These are phyloP conservation scores for Silurus asotus DNA, from an alignment of 2,113 vertebrate species.

Conservation along the genomic window DNA sequence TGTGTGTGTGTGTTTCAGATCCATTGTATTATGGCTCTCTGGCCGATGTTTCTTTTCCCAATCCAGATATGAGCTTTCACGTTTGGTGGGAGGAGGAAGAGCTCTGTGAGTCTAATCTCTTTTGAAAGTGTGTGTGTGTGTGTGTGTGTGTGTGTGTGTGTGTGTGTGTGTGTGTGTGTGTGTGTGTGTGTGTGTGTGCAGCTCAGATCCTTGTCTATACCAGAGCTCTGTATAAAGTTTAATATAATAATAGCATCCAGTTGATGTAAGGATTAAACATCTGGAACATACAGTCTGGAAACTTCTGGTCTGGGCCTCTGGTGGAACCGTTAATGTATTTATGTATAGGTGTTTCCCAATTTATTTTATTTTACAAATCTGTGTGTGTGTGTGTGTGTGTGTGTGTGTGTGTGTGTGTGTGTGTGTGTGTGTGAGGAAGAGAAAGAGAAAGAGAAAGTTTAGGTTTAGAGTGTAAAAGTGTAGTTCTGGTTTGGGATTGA, in stretches of 20 bases:
- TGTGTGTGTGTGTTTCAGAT: constrained; percentile 63
- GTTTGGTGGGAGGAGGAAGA: constrained; percentile 85
- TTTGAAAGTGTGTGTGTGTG: constrained; percentile 30
- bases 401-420: constrained; percentile 35
- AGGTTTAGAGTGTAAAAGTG: constrained; percentile 68
- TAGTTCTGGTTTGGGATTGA: not conserved
- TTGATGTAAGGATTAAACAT: too few relatives aligned
- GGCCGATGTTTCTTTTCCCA: constrained; percentile 77
- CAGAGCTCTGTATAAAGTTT: not conserved
- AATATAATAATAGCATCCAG: not conserved
- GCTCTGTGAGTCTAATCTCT: constrained; percentile 68
- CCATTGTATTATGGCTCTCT: constrained; percentile 61
- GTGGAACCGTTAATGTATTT: too few relatives aligned
- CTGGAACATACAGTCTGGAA: too few relatives aligned
- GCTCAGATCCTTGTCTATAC: not conserved
- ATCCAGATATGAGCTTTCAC: constrained; percentile 87
- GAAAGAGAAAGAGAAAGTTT: constrained; percentile 56
- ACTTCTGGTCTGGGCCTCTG: too few relatives aligned
- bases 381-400: constrained; percentile 9
- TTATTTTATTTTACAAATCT: constrained; percentile 46
- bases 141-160: constrained; percentile 1
- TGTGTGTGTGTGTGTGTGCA: not conserved
- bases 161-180: not conserved
- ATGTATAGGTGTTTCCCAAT: constrained; percentile 11
- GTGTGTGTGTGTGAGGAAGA: constrained; percentile 71